These are phyloP conservation scores for Virgularia gustaviana DNA, from an alignment of 92 coral and sea anemone genomes.

Conservation along the genomic window DNA sequence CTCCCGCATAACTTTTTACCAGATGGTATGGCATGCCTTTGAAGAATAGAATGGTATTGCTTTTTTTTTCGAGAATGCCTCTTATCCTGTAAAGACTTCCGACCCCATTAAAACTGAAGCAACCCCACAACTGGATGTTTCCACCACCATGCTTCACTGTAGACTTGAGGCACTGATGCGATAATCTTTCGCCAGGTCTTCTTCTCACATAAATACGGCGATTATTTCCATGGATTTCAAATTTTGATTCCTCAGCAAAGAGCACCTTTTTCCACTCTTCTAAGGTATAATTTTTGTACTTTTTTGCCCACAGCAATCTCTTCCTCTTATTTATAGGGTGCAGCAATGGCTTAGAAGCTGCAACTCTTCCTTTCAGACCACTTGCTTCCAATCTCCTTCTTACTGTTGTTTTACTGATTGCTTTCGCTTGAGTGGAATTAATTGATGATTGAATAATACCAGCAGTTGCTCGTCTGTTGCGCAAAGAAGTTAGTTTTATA, in stretches of 20 bases:
- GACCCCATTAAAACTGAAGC: conserved; percentile 1
- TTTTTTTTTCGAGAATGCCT: neutral
- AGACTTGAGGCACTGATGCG: neutral
- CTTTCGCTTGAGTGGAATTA: conserved; percentile 1
- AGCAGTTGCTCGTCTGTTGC: neutral
- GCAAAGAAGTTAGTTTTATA: neutral
- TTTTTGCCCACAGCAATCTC: conserved; percentile 3
- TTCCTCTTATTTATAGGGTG: neutral
- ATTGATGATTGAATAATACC: conserved; percentile 1
- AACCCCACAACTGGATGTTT: conserved; percentile 13
- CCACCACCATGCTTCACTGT: conserved; percentile 18
- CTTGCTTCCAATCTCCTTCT: neutral
- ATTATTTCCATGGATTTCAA: conserved; percentile 1
- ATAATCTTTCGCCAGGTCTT: neutral
- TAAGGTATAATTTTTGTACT: neutral
- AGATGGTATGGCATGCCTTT: neutral
- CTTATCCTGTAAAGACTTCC: neutral
- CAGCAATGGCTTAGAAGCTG: neutral
- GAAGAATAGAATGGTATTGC: no score
- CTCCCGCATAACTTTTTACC: no score
- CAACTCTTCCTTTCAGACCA: neutral
- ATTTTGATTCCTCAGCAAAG: conserved; percentile 17
- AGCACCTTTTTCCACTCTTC: conserved; percentile 1
- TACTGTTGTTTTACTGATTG: conserved; percentile 1
- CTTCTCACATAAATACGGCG: conserved; percentile 9